phyloP scores from a whole-genome alignment of 2,113 vertebrate genomes.

The Atlantisia rogersi region DNA sequence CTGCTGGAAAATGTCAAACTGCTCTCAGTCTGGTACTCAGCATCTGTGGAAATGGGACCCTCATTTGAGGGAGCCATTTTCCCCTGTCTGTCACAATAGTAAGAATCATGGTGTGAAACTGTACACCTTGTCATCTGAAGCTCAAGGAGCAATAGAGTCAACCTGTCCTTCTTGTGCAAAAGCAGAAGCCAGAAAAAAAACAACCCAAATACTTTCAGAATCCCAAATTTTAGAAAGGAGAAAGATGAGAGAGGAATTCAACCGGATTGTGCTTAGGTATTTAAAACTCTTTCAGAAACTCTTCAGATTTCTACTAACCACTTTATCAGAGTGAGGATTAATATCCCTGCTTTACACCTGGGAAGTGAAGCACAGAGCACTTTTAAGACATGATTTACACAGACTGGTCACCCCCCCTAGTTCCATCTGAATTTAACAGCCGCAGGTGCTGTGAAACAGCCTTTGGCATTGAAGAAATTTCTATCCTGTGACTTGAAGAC shows the following conservation, averaged over 20 bases:
- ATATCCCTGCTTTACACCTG: not conserved
- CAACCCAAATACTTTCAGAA: not conserved
- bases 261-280: not conserved
- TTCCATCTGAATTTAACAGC: not conserved
- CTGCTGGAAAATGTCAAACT: not conserved
- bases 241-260: not conserved
- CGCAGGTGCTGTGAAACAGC: not conserved
- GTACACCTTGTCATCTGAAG: not conserved
- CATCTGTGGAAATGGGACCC: not conserved
- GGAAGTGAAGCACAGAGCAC: not conserved
- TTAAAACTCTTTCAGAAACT: not conserved
- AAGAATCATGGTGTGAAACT: not conserved
- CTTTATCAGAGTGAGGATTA: not conserved
- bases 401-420: not conserved
- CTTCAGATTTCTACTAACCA: not conserved
- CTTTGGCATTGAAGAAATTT: not conserved
- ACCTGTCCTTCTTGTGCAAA: not conserved
- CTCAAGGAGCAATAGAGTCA: not conserved
- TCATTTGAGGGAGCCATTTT: not conserved
- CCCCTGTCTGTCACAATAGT: accelerated
- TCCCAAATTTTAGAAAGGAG: not conserved
- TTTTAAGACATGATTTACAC: not conserved
- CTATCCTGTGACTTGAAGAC: not conserved
- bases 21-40: not conserved
- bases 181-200: not conserved